Base-by-base conservation (phyloP, 2,888 invertebrate species). In the Lucinisca nassula region DNA sequence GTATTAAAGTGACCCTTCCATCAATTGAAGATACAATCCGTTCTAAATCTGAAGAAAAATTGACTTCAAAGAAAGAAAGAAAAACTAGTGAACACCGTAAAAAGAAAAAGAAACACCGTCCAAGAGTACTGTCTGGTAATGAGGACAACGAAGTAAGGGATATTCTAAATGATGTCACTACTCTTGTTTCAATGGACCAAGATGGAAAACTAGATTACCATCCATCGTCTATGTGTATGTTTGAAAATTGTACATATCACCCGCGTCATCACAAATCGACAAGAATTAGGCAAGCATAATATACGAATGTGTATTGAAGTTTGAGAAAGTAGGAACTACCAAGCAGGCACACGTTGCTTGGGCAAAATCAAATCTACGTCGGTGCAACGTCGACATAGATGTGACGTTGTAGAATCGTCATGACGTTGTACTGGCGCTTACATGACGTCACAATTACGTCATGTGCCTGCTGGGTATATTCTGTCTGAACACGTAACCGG, bases 111-210 rank as follows among this genome's bases (percentile, higher is more conserved):
- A 91, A 85, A 81, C 40, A 77, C 30, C 30, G 17, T 17, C 73
- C 38, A 24, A 79, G 90, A 61, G 61, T 85, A 17, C 86, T 87
- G 75, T 88, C 88, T 17, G 85, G 88, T n/a, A 70, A 79, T 45
- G 82, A 82, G 14, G 92, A 92, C 38, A 89, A 85, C 21, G 87
- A 87, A 51, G 67, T 90, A 14, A 89, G 38, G 14, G 92, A 92
- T 78, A 88, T 84, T 74, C 51, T 92, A 24, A 92, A 92, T 73
- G 92, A 92, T 79, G 90, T 92, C 8, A 85, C 92, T n/a, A 92
- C 92, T 10, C 82, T 92, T 67, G 91, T 92, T 30, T 92, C 92
- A 12, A 81, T 92, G 74, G 85, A 91, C 70, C 87, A 87, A 21
- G 91, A 92, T n/a, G 80, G 82, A 37, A 67, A 55, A 4, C 30